A percentile compares a stretch with the other conserved stretches of the same genome.
Evolutionary conservation across 2,888 invertebrate genomes (phyloP).

Genomic region (Temnothorax unifasciatus): DNA sequence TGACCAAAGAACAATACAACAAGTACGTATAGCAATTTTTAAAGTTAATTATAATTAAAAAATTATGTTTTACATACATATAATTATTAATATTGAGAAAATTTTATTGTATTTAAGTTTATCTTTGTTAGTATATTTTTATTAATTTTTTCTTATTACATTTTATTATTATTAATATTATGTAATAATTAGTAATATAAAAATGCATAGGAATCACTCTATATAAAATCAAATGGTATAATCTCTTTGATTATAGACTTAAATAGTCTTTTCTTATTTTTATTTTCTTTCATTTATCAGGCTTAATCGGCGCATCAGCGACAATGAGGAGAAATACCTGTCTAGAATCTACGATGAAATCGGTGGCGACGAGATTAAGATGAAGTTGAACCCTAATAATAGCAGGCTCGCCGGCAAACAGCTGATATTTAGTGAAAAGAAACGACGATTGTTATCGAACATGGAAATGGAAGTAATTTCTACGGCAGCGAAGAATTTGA

Average conservation of each 20-base stretch:
- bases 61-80: too few relatives aligned
- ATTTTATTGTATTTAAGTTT: too few relatives aligned
- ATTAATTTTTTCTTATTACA: too few relatives aligned
- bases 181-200: background rate
- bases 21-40: too few relatives aligned
- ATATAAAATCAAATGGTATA: background rate
- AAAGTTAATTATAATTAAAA: too few relatives aligned
- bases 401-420: conserved; percentile 40
- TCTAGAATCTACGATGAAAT: conserved; percentile 99
- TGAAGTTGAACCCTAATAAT: conserved; percentile 90
- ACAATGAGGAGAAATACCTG: conserved; percentile 98
- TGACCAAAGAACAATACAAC: too few relatives aligned
- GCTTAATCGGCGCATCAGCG: conserved; percentile 98
- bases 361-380: conserved; percentile 97
- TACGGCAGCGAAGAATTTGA: conserved; percentile 97
- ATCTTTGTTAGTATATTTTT: too few relatives aligned
- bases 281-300: conserved; percentile 85
- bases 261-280: background rate
- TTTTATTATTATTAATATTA: too few relatives aligned
- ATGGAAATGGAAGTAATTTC: conserved; percentile 99
- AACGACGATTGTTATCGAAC: conserved; percentile 97
- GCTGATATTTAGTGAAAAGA: conserved; percentile 96
- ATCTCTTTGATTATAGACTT: background rate
- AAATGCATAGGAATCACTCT: background rate
- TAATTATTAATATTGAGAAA: too few relatives aligned